phyloP scores from a whole-genome alignment of 2,113 vertebrate genomes.

The Aegotheles bennettii region DNA sequence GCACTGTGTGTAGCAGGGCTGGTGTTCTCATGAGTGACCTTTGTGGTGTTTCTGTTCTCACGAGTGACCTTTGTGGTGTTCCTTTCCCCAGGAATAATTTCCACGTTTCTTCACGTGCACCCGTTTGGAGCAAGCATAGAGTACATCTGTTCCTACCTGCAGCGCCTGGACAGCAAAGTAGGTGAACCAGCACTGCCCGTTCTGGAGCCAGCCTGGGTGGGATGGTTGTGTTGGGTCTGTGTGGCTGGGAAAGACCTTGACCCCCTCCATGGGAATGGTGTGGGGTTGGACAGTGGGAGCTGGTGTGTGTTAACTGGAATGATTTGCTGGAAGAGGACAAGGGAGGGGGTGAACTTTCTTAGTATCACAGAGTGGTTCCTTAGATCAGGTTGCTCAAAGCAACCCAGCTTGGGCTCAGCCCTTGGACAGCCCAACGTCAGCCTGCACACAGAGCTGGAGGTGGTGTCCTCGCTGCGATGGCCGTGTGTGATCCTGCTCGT shows the following conservation, averaged over 20 bases:
- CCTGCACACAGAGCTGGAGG: fast-evolving
- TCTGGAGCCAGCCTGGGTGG: background rate
- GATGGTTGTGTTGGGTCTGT: fast-evolving
- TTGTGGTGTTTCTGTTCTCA: background rate
- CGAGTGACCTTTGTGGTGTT: background rate
- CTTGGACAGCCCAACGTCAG: fast-evolving
- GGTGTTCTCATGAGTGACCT: background rate
- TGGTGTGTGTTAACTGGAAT: background rate
- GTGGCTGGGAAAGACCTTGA: background rate
- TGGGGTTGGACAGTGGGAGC: background rate
- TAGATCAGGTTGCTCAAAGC: background rate
- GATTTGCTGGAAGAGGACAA: background rate
- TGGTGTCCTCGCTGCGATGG: background rate
- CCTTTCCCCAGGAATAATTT: constrained; percentile 86
- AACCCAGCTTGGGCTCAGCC: background rate
- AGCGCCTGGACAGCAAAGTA: constrained; percentile 94
- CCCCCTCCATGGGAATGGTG: too few relatives aligned
- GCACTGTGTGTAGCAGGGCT: background rate
- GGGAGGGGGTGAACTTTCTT: background rate
- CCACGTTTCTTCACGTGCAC: constrained; percentile 93
- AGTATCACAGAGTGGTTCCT: background rate
- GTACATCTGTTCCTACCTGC: constrained; percentile 96
- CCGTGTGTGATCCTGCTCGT: fast-evolving
- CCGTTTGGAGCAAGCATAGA: constrained; percentile 95
- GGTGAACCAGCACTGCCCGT: background rate